Conservation (phyloP, 37 sponge, comb jelly and placozoan species). For the Haliclona indistincta region DNA sequence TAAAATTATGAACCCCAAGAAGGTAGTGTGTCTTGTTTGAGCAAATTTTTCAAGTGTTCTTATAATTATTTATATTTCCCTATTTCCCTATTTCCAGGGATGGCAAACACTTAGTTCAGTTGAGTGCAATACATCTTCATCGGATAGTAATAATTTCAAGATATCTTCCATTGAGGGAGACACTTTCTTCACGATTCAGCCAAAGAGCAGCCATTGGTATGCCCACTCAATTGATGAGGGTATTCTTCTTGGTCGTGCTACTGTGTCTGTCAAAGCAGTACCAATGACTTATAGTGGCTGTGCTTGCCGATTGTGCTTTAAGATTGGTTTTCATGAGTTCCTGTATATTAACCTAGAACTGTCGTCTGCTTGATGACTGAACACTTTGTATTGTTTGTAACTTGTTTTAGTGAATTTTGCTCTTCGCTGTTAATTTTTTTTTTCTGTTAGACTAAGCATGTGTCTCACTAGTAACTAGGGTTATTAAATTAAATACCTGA, state of each 20-base stretch:
- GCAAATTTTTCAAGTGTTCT: too few species aligned
- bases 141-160: not conserved
- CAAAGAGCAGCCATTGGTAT: slow-evolving; percentile 3
- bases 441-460: too few species aligned
- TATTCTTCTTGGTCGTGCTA: slow-evolving; percentile 13
- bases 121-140: not conserved
- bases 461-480: too few species aligned
- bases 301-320: slow-evolving; percentile 7
- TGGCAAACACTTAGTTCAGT: slow-evolving; percentile 19
- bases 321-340: slow-evolving; percentile 28
- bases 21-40: too few species aligned
- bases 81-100: slow-evolving; percentile 1
- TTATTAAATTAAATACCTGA: too few species aligned
- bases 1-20: too few species aligned
- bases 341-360: slow-evolving; percentile 16
- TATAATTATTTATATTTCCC: not conserved
- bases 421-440: too few species aligned
- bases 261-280: slow-evolving; percentile 19
- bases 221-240: slow-evolving; percentile 13
- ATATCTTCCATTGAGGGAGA: slow-evolving; percentile 22
- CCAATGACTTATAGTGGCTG: not conserved
- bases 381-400: too few species aligned
- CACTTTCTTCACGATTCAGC: slow-evolving; percentile 16
- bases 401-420: too few species aligned
- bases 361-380: too few species aligned